phyloP scores from a whole-genome alignment of 2,888 invertebrate genomes.

The Thyatira batis region DNA sequence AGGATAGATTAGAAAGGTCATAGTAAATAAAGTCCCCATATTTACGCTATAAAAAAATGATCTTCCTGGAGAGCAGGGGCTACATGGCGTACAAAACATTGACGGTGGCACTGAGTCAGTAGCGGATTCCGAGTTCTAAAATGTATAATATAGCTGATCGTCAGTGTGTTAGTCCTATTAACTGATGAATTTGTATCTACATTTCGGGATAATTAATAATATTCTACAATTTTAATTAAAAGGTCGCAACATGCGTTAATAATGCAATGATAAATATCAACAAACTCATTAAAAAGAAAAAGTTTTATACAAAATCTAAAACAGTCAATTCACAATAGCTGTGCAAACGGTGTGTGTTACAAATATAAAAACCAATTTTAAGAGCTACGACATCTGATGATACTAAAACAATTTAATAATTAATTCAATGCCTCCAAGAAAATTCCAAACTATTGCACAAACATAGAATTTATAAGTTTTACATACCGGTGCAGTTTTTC shows the following conservation, averaged over 20 bases:
- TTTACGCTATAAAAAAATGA: slow-evolving; percentile 80
- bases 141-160: slow-evolving; percentile 52
- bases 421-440: background rate
- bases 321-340: background rate
- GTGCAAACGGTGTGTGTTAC: background rate
- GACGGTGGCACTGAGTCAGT: slow-evolving; percentile 70
- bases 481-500: slow-evolving; percentile 87
- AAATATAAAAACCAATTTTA: background rate
- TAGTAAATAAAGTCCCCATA: slow-evolving; percentile 56
- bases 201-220: slow-evolving; percentile 6
- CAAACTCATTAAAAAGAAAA: background rate
- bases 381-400: too few relatives aligned
- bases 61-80: slow-evolving; percentile 62
- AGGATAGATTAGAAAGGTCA: slow-evolving; percentile 19
- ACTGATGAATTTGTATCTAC: slow-evolving; percentile 1
- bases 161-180: slow-evolving; percentile 36
- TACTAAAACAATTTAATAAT: too few relatives aligned
- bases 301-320: background rate
- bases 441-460: background rate
- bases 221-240: background rate
- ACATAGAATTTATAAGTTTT: background rate
- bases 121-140: slow-evolving; percentile 61
- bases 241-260: background rate
- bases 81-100: slow-evolving; percentile 77
- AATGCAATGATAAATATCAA: background rate